These are phyloP conservation scores for Macaria liturata DNA, from an alignment of 2,888 invertebrate species.

Conservation along the genomic window DNA sequence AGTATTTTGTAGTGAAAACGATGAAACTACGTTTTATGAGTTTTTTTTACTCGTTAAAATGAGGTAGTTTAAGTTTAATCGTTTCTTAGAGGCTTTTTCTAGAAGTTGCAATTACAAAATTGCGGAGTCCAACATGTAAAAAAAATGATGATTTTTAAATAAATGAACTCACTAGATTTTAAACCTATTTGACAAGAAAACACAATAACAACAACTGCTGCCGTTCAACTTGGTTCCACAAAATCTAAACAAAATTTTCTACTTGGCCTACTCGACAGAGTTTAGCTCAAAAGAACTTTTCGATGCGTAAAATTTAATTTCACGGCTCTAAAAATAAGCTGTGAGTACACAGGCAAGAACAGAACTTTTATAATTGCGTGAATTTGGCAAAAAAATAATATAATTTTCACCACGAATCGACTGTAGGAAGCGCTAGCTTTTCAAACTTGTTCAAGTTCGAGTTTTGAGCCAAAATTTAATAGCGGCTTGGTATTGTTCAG, in stretches of 20 bases:
- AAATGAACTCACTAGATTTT: background rate
- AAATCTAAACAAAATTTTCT: conserved; percentile 6
- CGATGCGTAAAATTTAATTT: conserved; percentile 11
- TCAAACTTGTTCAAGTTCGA: conserved; percentile 15
- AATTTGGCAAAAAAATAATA: conserved; percentile 7
- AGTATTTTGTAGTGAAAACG: no score
- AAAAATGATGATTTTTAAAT: no score
- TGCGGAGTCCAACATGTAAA: no score
- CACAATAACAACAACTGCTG: conserved; percentile 3
- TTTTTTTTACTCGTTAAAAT: no score
- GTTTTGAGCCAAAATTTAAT: conserved; percentile 10
- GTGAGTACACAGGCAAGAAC: conserved; percentile 4
- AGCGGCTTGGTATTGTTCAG: conserved; percentile 11
- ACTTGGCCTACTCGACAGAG: conserved; percentile 3
- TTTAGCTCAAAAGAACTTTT: conserved; percentile 8
- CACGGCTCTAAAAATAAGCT: conserved; percentile 4
- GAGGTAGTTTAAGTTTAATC: no score
- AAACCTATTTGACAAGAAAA: background rate
- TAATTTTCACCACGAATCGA: conserved; percentile 2
- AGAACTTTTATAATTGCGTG: conserved; percentile 7
- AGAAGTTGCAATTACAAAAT: no score
- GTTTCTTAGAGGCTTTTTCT: no score
- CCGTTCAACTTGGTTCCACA: background rate
- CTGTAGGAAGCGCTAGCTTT: conserved; percentile 6
- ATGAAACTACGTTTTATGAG: no score